Conservation (phyloP, 2,113 vertebrate species). For the Nipponia nippon region DNA sequence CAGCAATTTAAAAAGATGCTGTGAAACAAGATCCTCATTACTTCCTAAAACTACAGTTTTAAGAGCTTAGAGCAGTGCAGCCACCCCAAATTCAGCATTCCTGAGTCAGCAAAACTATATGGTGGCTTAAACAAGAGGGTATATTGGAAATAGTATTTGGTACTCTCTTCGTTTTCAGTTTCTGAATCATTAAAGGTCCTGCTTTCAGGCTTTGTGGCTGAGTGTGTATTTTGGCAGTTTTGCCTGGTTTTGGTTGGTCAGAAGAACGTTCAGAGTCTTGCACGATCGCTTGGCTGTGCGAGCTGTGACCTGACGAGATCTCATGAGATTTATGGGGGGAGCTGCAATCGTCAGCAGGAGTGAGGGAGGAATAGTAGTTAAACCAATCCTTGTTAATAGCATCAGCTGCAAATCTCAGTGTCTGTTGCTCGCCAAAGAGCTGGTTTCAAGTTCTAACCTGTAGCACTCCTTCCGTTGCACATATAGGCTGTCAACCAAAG, state of each 20-base stretch:
- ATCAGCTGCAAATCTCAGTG: background rate
- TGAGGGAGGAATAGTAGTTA: background rate
- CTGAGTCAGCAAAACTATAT: background rate
- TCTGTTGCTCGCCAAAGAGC: background rate
- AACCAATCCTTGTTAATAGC: background rate
- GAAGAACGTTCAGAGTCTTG: background rate
- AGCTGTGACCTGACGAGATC: background rate
- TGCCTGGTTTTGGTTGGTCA: background rate
- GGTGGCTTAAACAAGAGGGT: background rate
- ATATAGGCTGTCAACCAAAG: background rate
- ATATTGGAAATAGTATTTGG: background rate
- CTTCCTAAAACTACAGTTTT: background rate
- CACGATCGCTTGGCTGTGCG: background rate
- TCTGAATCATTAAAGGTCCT: background rate
- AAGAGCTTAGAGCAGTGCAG: background rate
- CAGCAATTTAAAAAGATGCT: background rate
- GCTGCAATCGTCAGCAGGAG: background rate
- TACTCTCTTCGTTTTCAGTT: background rate
- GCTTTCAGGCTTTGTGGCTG: background rate
- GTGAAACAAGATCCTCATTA: background rate
- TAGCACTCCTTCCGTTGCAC: background rate
- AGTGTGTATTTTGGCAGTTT: background rate
- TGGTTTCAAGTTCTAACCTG: conserved; percentile 43
- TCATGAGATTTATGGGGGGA: background rate
- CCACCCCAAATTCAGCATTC: background rate